These are phyloP conservation scores for Haemorhous mexicanus DNA, from an alignment of 2,113 vertebrate genomes.

Conservation along the genomic window DNA sequence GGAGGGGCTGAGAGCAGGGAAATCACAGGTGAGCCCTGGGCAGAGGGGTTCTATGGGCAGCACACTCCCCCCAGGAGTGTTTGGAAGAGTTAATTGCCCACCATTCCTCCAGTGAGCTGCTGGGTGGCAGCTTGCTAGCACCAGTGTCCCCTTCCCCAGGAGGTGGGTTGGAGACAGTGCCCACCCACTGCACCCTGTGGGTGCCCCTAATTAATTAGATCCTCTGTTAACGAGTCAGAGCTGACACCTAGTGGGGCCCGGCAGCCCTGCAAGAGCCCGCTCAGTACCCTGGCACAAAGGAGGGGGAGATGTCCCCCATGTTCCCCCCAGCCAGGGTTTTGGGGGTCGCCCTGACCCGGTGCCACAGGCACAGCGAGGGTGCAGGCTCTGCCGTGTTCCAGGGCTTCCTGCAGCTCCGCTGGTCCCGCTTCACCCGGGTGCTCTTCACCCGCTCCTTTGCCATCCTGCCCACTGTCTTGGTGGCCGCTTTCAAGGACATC, in stretches of 20 bases:
- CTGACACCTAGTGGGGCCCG: constrained; percentile 10
- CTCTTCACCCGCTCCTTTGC: constrained; percentile 78
- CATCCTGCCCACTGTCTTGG: constrained; percentile 74
- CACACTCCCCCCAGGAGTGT: rapidly evolving
- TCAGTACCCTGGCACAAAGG: background rate
- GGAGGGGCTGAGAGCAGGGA: background rate
- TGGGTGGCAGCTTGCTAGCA: background rate
- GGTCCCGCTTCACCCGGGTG: constrained; percentile 75
- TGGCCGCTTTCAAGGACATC: constrained; percentile 74
- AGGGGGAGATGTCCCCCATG: rapidly evolving
- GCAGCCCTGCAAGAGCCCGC: background rate
- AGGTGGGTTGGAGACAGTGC: background rate
- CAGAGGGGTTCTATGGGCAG: background rate
- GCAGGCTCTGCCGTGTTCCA: background rate
- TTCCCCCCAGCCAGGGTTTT: background rate
- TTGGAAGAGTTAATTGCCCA: background rate
- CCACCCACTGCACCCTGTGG: background rate
- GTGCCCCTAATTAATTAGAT: background rate
- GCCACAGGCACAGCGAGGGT: background rate
- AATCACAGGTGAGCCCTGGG: background rate
- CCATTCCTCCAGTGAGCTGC: background rate
- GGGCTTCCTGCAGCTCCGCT: constrained; percentile 79
- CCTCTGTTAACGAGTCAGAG: background rate
- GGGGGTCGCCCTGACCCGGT: rapidly evolving
- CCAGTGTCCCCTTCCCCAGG: background rate